Evolutionary conservation across 2,113 vertebrate genomes (phyloP), one percentile per base, ranked within the genome.

Genomic region (Sinocyclocheilus rhinocerous): DNA sequence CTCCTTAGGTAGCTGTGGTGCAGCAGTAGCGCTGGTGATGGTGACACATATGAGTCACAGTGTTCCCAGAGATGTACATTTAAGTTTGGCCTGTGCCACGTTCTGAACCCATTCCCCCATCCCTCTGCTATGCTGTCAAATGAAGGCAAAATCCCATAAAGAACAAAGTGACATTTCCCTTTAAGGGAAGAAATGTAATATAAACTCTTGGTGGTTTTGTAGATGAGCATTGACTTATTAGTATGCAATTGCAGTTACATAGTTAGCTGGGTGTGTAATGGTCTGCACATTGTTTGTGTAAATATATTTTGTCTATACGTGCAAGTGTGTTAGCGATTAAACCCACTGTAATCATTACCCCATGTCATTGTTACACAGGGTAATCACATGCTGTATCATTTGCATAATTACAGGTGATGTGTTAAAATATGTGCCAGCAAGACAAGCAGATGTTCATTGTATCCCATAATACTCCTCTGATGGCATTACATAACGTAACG

Each of bases 321-420:
- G 29, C 2, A 3, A 72, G 45, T 72, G 65, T 2, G 61, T 69
- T 67, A 45, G 61, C 50, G 59, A 55, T 72, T 83, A 72, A 83
- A 83, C 10, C 50, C 45, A 81, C 29, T 79, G 75, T 65, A 73
- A 85, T 85, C 72, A 61, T 65, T 80, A 59, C 22, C 59, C 84
- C 52, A 11, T 18, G 22, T 61, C 82, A 61, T 57, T 33, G 73
- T 79, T 72, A 39, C 52, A 75, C 33, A 48, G 45, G 70, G 48
- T 55, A 75, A 69, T 77, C 77, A n/a, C 67, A 50, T 15, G 73
- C 73, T 48, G 69, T 8, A 24, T 57, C n/a, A 45, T 77, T 29
- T 81, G 69, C 76, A 57, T 84, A 84, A 84, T 88, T 88, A 63
- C 84, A 84, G 69, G 86, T 81, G 52, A 67, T 61, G 48, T 63